These are phyloP conservation scores for Pseudois nayaur DNA, from an alignment of 2,113 vertebrate genomes.

Conservation along the genomic window DNA sequence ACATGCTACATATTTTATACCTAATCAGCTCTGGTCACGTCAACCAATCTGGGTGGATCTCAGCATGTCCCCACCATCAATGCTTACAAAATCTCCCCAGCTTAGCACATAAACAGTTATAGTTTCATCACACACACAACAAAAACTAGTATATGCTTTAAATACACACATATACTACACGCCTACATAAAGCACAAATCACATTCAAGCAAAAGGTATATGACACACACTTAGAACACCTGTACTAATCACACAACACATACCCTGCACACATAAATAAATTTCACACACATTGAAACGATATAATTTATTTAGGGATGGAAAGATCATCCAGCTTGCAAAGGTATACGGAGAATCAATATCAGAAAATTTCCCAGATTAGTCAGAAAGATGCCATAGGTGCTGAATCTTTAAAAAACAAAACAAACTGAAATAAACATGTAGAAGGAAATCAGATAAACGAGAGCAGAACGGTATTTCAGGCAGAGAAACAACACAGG, in stretches of 20 bases:
- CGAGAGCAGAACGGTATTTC: background rate
- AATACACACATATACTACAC: background rate
- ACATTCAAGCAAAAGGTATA: background rate
- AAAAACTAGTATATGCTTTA: background rate
- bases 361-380: background rate
- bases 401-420: background rate
- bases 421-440: background rate
- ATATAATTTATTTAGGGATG: constrained; percentile 7
- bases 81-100: background rate
- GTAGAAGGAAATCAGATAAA: background rate
- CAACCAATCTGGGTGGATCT: background rate
- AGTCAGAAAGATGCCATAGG: background rate
- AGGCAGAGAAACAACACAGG: background rate
- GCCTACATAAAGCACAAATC: background rate
- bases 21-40: background rate
- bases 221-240: background rate
- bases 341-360: background rate
- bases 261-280: background rate
- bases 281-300: background rate
- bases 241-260: background rate
- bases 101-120: background rate
- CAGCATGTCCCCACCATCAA: background rate
- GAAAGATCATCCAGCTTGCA: background rate
- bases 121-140: background rate
- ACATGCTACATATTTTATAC: background rate